These are phyloP conservation scores for Vannuccia rotundouncinata DNA, from an alignment of 2,888 invertebrate species.

Conservation along the genomic window DNA sequence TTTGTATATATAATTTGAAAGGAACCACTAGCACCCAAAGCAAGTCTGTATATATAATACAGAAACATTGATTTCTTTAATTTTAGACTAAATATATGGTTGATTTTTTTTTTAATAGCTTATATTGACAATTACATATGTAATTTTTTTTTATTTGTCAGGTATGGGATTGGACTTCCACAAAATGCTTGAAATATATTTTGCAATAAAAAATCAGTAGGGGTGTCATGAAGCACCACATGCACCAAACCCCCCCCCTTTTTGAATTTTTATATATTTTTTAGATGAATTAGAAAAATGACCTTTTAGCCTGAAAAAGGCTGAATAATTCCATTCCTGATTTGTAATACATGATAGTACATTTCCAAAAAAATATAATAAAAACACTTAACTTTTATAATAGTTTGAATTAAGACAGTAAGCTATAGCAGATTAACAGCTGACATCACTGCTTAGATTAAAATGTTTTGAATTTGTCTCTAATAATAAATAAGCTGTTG, in stretches of 20 bases:
- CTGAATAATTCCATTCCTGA: not conserved
- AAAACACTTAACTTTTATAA: too few relatives aligned
- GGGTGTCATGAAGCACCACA: too few relatives aligned
- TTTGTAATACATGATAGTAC: not conserved
- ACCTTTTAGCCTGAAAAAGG: not conserved
- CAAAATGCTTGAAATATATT: too few relatives aligned
- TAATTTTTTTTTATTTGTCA: not conserved
- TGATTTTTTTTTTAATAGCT: not conserved
- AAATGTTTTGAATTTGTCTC: not conserved
- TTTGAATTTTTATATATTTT: too few relatives aligned
- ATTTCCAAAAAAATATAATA: not conserved
- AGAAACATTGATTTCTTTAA: slow-evolving; percentile 25
- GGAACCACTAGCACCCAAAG: too few relatives aligned
- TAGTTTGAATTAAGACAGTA: not conserved
- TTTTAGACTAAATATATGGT: not conserved
- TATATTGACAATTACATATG: not conserved
- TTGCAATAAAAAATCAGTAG: too few relatives aligned
- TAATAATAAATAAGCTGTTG: not conserved
- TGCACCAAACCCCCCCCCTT: too few relatives aligned
- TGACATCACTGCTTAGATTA: not conserved
- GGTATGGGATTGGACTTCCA: too few relatives aligned
- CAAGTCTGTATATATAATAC: not conserved
- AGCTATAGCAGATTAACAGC: not conserved
- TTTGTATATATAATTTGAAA: too few relatives aligned
- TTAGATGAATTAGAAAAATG: not conserved